A percentile compares a stretch with the other conserved stretches of the same genome.
Conservation (phyloP, 2,797 vertebrate genomes). For the Cuniculus paca region DNA sequence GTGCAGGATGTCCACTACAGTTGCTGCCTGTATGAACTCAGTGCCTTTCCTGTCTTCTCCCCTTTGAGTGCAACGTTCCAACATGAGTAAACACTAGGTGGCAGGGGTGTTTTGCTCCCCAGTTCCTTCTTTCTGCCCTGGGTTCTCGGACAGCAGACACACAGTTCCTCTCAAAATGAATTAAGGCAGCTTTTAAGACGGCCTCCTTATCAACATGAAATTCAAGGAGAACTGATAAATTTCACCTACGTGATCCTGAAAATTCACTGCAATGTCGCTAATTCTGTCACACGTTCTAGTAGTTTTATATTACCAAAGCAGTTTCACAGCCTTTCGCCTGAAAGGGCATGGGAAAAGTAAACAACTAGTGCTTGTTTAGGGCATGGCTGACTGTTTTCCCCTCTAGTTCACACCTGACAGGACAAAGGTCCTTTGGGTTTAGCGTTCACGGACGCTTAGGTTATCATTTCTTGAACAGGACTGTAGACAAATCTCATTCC, state of each 20-base stretch:
- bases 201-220: constrained; percentile 39
- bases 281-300: constrained; percentile 12
- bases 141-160: neutral
- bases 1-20: neutral
- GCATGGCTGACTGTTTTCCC: neutral
- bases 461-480: constrained; percentile 54
- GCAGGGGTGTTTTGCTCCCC: constrained; percentile 55
- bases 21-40: neutral
- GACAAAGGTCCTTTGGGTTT: constrained; percentile 67
- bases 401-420: neutral
- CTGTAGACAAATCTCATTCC: neutral
- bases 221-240: constrained; percentile 31
- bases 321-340: constrained; percentile 64
- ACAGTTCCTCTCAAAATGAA: constrained; percentile 21
- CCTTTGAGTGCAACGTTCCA: neutral
- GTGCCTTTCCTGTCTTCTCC: neutral
- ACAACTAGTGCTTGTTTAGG: constrained; percentile 50
- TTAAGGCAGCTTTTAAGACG: constrained; percentile 51
- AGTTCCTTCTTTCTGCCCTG: neutral
- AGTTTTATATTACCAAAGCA: constrained; percentile 42
- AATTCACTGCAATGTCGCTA: constrained; percentile 53
- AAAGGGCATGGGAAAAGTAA: constrained; percentile 74
- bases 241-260: constrained; percentile 44
- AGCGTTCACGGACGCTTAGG: constrained; percentile 28
- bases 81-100: constrained; percentile 71